Evolutionary conservation across 2,797 vertebrate species (phyloP), one percentile per base, ranked within the genome.

Genomic region (Peromyscus aztecus): DNA sequence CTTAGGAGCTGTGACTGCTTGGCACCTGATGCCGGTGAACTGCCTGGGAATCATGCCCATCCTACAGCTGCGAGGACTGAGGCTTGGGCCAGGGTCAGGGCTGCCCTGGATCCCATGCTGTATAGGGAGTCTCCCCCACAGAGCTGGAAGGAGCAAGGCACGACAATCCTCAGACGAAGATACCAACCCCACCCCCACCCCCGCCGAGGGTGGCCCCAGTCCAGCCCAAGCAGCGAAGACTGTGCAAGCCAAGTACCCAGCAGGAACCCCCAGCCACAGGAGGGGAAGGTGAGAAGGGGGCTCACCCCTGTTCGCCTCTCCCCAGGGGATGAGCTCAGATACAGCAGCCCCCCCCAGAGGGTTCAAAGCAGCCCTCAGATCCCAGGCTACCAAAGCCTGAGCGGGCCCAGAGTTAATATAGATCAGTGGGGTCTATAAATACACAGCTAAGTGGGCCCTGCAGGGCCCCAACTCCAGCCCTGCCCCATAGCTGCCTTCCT

Each of bases 351-450:
- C 85, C 85, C 93, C 87, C 6, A 1, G 80, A 65, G 80, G 43
- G 71, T 94, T 96, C 97, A 97, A 96, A 92, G 92, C n/a, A 34
- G 3, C 21, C 61, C 89, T 95, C 84, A 69, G 93, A 82, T 46
- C 69, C 29, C 7, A 49, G 84, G 65, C 93, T 40, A 94, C 84
- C 80, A 43, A 73, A 94, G 90, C 90, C 92, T 31, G 23, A 57
- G 49, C 90, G 24, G 82, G 89, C 63, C 90, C 0, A 0, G 78
- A 21, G 80, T 73, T 87, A 93, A 96, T 77, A 88, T 78, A 95
- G 95, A 95, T 90, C 93, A 63, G 80, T 73, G 46, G 73, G n/a
- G 73, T 69, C 96, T 97, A 91, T 96, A 96, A 96, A 96, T 94
- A 98, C 59, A 52, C 21, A 90, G 87, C 63, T 71, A 31, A 91